Evolutionary conservation across 2,888 invertebrate genomes (phyloP), one percentile per base, ranked within the genome.

Genomic region (Venustoraphidia nigricollis): DNA sequence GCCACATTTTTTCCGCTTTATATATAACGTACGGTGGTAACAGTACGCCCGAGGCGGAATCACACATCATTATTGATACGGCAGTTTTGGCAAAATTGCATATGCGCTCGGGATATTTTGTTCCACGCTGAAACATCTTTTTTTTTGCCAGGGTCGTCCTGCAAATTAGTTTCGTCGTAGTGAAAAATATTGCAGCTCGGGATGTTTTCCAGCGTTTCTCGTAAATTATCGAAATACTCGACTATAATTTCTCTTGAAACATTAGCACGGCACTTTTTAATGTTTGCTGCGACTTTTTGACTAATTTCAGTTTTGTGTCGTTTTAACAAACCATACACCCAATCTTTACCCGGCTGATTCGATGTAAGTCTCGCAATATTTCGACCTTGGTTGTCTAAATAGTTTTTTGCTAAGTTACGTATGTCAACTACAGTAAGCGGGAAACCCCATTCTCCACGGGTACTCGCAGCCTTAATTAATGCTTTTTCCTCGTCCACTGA

Each of bases 21-120:
- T n/a, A n/a, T n/a, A n/a, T n/a, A n/a, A n/a, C n/a, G n/a, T n/a
- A n/a, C n/a, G n/a, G n/a, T n/a, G n/a, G n/a, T n/a, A n/a, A n/a
- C n/a, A 61, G 48, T 41, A 53, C 50, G 8, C 64, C 62, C 37
- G 45, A 49, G 27, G 61, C 61, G 47, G 53, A 55, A 34, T 57
- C 59, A 41, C 58, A 54, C 48, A 63, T 54, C 61, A 63, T 64
- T n/a, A 63, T 48, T 9, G 59, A 50, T 35, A 45, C 51, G 11
- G 51, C 51, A 38, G 51, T 51, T 50, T 55, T 55, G 1, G 55
- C 49, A 36, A 53, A 52, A 50, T 59, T 54, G 11, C 51, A 56
- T 39, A 58, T 41, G 9, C 52, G 46, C 50, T 55, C 55, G 1
- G 54, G 53, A 50, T 54, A 51, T 44, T 54, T 55, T 8, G 48